phyloP scores from a whole-genome alignment of 2,797 vertebrate genomes.

The Allobates femoralis region DNA sequence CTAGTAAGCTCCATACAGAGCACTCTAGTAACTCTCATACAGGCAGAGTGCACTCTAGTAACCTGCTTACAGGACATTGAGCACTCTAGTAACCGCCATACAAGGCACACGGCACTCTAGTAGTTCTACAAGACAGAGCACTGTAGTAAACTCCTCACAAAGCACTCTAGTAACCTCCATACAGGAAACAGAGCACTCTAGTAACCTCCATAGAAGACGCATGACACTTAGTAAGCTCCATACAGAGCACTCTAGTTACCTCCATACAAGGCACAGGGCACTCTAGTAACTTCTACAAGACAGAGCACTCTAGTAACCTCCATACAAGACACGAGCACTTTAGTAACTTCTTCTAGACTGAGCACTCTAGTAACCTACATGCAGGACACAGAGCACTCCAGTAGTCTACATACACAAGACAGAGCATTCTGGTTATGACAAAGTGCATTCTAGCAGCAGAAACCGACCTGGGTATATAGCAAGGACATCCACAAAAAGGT shows the following conservation, averaged over 20 bases:
- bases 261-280: not conserved
- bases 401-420: not conserved
- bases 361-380: not conserved
- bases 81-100: not conserved
- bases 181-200: not conserved
- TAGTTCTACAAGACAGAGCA: not conserved
- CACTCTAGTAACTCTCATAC: not conserved
- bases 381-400: not conserved
- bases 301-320: not conserved
- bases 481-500: no score
- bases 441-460: not conserved
- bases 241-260: not conserved
- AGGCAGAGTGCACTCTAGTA: not conserved
- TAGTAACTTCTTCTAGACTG: not conserved
- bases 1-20: not conserved
- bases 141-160: not conserved
- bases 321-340: not conserved
- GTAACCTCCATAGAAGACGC: not conserved
- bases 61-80: not conserved
- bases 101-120: not conserved
- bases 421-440: not conserved
- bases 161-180: not conserved
- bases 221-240: not conserved
- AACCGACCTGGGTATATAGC: no score
- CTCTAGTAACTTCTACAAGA: not conserved